A percentile compares a stretch with the other conserved stretches of the same genome.
Conservation (phyloP, 2,797 vertebrate genomes). For the Parambassis ranga region DNA sequence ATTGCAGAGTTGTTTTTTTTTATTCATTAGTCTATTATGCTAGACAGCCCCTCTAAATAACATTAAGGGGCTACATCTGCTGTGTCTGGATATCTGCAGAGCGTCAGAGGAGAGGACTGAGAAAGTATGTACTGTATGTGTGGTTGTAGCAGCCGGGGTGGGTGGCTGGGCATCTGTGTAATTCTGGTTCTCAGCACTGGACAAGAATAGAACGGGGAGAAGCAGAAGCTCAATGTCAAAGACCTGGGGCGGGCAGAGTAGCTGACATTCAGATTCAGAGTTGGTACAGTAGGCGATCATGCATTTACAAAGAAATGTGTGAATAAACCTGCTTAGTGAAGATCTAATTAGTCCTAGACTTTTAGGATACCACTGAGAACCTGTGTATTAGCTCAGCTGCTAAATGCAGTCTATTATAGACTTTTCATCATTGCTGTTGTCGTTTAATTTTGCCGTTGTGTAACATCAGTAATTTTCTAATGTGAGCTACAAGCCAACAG, state of each 20-base stretch:
- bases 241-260: constrained; percentile 28
- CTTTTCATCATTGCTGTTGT: not conserved
- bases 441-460: constrained; percentile 32
- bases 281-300: constrained; percentile 31
- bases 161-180: constrained; percentile 56
- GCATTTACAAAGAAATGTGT: not conserved
- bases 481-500: not conserved
- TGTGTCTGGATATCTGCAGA: constrained; percentile 11
- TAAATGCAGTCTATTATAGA: not conserved
- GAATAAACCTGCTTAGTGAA: not conserved
- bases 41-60: not conserved
- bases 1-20: not conserved
- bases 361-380: not conserved
- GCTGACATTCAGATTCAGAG: constrained; percentile 59
- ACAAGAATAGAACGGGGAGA: constrained; percentile 69
- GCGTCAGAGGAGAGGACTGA: constrained; percentile 9
- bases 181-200: constrained; percentile 62
- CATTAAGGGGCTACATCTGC: not conserved
- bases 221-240: constrained; percentile 71
- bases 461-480: constrained; percentile 38
- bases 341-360: not conserved
- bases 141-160: constrained; percentile 39
- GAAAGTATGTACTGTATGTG: constrained; percentile 22
- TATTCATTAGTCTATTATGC: too few species aligned
- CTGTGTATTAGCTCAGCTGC: not conserved